Evolutionary conservation across 2,113 vertebrate genomes (phyloP).

Genomic region (Limanda limanda): DNA sequence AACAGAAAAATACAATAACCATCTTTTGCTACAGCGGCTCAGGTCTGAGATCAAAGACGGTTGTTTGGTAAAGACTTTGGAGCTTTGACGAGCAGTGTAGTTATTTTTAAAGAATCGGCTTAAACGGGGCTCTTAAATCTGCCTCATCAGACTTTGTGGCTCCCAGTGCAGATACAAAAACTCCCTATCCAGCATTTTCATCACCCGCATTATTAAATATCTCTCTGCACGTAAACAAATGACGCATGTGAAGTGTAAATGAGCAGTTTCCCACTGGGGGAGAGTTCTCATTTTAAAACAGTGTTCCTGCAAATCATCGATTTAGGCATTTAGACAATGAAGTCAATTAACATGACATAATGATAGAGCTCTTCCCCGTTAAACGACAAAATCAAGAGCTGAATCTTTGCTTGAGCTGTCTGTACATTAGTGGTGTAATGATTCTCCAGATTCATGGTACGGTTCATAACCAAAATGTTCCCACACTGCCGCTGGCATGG

Average conservation of each 20-base stretch:
- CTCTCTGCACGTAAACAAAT: background rate
- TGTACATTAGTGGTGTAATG: background rate
- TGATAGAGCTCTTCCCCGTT: background rate
- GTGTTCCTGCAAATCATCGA: background rate
- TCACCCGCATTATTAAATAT: background rate
- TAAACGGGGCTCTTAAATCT: background rate
- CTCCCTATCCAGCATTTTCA: slow-evolving; percentile 5
- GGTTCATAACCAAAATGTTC: background rate
- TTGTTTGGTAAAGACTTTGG: background rate
- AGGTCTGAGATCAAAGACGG: background rate
- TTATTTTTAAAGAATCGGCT: background rate
- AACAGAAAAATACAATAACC: no score
- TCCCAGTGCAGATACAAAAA: slow-evolving; percentile 6
- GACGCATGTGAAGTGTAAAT: background rate
- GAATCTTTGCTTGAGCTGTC: background rate
- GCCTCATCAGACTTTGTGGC: background rate
- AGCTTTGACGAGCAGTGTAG: background rate
- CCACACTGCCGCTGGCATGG: background rate
- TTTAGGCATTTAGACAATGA: background rate
- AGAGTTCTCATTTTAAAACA: background rate
- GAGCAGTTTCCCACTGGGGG: background rate
- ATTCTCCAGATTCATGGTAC: background rate
- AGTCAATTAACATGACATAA: background rate
- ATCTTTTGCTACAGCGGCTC: background rate
- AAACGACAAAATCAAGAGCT: background rate